Evolutionary conservation across 2,888 invertebrate genomes (phyloP).

Genomic region (Oasisia sp.): DNA sequence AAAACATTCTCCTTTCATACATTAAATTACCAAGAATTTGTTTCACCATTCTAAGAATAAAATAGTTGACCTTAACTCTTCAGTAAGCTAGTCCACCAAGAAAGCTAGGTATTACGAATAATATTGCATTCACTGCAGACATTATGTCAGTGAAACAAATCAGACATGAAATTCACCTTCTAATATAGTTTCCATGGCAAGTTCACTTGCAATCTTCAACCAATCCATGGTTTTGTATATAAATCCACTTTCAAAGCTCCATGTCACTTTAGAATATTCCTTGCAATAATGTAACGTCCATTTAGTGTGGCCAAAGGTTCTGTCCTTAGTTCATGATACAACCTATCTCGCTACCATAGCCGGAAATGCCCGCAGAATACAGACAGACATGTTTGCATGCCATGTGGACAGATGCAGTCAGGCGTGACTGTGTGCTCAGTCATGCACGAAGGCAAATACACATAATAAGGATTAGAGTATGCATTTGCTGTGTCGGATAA

Average conservation of each 20-base stretch:
- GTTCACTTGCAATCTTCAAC: not conserved
- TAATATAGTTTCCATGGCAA: constrained; percentile 4
- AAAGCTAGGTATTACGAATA: too few relatives aligned
- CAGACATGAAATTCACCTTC: not conserved
- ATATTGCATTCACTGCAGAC: not conserved
- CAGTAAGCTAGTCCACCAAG: too few relatives aligned
- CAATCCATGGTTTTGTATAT: not conserved
- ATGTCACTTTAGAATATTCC: not conserved
- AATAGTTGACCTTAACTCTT: too few relatives aligned
- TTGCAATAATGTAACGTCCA: not conserved
- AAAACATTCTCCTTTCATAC: too few relatives aligned
- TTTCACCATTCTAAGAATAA: too few relatives aligned
- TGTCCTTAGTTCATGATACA: not conserved
- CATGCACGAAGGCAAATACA: not conserved
- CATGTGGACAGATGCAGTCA: constrained; percentile 12
- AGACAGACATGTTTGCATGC: not conserved
- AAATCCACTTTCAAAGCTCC: not conserved
- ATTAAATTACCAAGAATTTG: too few relatives aligned
- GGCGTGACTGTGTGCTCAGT: not conserved
- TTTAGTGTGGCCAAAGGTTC: not conserved
- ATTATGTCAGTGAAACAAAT: not conserved
- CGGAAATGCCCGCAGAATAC: not conserved
- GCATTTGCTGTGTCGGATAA: not conserved
- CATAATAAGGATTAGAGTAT: not conserved
- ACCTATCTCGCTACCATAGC: not conserved